Conservation (phyloP, 2,113 vertebrate genomes). For the Climacteris rufus region DNA sequence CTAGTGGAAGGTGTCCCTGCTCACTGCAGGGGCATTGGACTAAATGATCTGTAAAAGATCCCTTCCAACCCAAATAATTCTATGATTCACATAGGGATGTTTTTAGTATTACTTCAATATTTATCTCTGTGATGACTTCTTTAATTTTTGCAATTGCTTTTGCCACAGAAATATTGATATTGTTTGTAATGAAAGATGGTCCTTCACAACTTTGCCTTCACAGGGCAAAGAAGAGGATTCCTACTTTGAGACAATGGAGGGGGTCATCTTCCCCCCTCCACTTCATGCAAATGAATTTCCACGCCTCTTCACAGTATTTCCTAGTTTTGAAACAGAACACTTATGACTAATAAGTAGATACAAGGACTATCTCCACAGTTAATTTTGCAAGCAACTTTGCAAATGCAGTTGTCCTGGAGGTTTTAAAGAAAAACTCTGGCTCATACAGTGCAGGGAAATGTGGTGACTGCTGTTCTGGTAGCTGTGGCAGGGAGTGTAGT, state of each 20-base stretch:
- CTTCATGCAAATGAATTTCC: background rate
- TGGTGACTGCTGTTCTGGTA: background rate
- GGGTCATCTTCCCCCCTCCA: background rate
- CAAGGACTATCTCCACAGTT: background rate
- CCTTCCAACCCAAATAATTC: background rate
- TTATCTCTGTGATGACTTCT: background rate
- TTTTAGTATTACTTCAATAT: background rate
- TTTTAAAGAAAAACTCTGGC: background rate
- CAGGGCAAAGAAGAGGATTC: background rate
- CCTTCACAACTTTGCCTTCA: background rate
- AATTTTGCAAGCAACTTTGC: background rate
- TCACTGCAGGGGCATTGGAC: background rate
- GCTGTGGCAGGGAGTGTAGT: background rate
- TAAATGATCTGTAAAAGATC: background rate
- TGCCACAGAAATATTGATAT: background rate
- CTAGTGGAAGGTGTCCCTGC: background rate
- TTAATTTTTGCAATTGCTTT: background rate
- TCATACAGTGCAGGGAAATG: background rate
- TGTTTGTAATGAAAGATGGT: background rate
- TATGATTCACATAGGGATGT: background rate
- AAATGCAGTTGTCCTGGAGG: background rate
- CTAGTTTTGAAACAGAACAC: background rate
- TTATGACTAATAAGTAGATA: background rate
- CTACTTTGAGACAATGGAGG: background rate
- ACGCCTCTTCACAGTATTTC: background rate